Base-by-base conservation (phyloP, 2,797 vertebrate species). In the Jordanella pulchra region DNA sequence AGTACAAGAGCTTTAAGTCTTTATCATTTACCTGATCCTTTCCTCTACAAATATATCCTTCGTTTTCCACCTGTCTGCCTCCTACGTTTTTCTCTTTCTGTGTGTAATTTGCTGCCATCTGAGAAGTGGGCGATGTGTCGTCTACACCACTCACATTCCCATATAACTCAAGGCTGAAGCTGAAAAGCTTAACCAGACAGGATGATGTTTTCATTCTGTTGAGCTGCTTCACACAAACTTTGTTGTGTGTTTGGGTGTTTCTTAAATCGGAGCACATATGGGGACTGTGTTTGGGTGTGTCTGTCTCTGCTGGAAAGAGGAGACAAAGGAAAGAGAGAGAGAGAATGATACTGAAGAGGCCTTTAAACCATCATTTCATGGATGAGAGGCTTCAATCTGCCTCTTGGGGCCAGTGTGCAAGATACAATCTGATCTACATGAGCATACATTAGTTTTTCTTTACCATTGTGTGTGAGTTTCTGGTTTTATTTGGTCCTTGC, bases 111-210 rank as follows among this genome's bases (percentile, higher is more conserved):
- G 75, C 82, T 71, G 35, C 88, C 86, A 89, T 90, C 81, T 77
- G 80, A 83, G 61, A 68, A 80, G 86, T 89, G 80, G 86, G 87
- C 54, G 78, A 89, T 45, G 79, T 84, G 86, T 84, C 75, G 21
- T 77, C 71, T 87, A 42, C 72, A 75, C 63, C 73, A 63, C 54
- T 84, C 74, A 17, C 70, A 80, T 71, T 69, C 77, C 69, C 69
- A 70, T 54, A 48, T 87, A 84, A 89, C 72, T 91, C 83, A 82
- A 69, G 42, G 54, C 81, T 69, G 47, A 73, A 70, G 76, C 61
- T 74, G 64, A 84, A 66, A 63, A 81, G 72, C 73, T 78, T 63
- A 28, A 50, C 65, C 70, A 69, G 69, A 72, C 65, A 67, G 84
- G 75, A 84, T 69, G 72, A 69, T 50, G 50, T 74, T 83, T 53